Conservation (phyloP, 2,113 vertebrate genomes). For the Halcyon senegalensis region DNA sequence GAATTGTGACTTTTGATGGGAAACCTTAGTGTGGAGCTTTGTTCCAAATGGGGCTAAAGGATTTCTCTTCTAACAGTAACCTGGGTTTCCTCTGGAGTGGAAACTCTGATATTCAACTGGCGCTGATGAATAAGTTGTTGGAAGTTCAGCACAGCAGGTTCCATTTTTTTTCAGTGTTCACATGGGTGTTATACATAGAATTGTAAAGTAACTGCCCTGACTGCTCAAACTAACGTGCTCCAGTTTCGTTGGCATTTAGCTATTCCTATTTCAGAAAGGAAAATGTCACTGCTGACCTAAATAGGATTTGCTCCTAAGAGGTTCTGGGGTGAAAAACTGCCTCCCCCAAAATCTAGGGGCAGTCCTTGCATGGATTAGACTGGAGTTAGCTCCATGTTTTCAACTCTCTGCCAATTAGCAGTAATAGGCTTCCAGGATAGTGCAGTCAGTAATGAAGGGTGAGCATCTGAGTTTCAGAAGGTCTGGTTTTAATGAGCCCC, state of each 20-base stretch:
- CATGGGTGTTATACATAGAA: not conserved
- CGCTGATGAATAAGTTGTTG: not conserved
- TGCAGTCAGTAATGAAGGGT: not conserved
- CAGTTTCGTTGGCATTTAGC: not conserved
- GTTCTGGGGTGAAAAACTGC: not conserved
- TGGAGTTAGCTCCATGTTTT: not conserved
- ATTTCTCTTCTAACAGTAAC: not conserved
- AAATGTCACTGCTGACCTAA: conserved; percentile 11
- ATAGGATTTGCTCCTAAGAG: not conserved
- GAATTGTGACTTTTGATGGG: not conserved
- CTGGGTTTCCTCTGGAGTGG: not conserved
- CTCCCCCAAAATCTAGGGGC: not conserved
- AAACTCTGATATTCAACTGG: not conserved
- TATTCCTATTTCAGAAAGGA: not conserved
- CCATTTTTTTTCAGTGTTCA: not conserved
- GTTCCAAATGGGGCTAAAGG: not conserved
- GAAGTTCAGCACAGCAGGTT: not conserved
- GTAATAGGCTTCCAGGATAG: not conserved
- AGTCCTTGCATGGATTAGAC: not conserved
- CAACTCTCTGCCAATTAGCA: not conserved
- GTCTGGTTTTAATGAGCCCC: not conserved
- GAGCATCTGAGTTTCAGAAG: not conserved
- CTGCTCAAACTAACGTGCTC: not conserved
- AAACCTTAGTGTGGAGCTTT: not conserved
- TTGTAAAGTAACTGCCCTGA: conserved; percentile 4